Percentiles rank a stretch among this genome's conserved stretches.
Conservation (phyloP, 2,113 vertebrate genomes). For the Hemichromis elongatus region DNA sequence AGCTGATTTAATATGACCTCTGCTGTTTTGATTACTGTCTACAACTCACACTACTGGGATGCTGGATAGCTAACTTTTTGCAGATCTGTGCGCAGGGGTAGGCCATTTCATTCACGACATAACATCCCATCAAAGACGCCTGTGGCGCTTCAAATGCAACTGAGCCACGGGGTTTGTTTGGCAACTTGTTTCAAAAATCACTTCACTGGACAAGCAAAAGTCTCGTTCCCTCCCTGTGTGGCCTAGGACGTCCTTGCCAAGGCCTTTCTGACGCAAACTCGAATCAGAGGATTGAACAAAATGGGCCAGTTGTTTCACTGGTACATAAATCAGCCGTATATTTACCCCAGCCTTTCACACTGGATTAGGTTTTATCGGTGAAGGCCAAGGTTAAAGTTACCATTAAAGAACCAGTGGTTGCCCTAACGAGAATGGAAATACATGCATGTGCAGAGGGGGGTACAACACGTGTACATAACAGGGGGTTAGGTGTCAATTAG, state of each 20-base stretch:
- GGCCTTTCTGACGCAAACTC: not conserved
- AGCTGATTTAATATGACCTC: not conserved
- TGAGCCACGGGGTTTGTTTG: accelerated
- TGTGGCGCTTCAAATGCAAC: not conserved
- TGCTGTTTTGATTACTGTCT: not conserved
- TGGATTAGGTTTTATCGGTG: slow-evolving; percentile 9
- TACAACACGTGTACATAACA: not conserved
- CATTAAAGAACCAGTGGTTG: not conserved
- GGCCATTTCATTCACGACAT: not conserved
- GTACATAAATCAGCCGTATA: not conserved
- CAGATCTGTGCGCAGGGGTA: not conserved
- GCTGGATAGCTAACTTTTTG: not conserved
- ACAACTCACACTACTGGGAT: not conserved
- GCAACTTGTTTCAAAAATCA: not conserved
- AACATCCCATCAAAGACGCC: not conserved
- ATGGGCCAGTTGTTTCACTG: not conserved
- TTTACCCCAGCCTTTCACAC: slow-evolving; percentile 6
- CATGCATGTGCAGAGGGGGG: not conserved
- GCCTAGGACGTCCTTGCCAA: not conserved
- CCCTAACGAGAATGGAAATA: not conserved
- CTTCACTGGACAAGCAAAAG: not conserved
- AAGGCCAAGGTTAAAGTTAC: not conserved
- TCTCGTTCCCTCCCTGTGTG: not conserved
- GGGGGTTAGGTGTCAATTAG: not conserved
- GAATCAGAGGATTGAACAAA: not conserved